A percentile compares a stretch with the other conserved stretches of the same genome.
Evolutionary conservation across 2,113 vertebrate genomes (phyloP).

Genomic region (Pseudonaja textilis): DNA sequence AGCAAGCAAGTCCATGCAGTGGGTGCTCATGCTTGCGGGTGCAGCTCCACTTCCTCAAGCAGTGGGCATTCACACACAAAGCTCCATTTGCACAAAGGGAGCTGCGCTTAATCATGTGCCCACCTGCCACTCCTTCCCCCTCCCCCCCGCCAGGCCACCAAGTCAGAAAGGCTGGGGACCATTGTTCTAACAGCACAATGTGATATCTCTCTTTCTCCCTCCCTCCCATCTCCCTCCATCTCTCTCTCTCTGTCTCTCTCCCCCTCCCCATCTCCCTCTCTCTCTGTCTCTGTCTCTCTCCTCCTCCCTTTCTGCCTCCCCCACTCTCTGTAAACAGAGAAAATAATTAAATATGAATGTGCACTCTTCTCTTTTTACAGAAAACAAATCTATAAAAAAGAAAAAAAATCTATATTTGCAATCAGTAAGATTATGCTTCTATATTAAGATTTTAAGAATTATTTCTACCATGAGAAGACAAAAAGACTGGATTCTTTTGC

Average conservation of each 20-base stretch:
- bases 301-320: too few species aligned
- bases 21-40: too few species aligned
- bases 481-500: not conserved
- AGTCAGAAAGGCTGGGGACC: not conserved
- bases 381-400: not conserved
- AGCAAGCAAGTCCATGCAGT: too few species aligned
- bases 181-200: not conserved
- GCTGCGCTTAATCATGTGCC: too few species aligned
- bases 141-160: not conserved
- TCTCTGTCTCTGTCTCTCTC: not conserved
- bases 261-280: too few species aligned
- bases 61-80: not conserved
- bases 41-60: not conserved
- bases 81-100: too few species aligned
- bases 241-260: too few species aligned
- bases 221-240: too few species aligned
- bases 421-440: not conserved
- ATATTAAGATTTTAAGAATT: not conserved
- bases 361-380: not conserved
- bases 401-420: not conserved
- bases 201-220: too few species aligned
- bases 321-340: not conserved
- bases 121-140: not conserved
- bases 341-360: not conserved
- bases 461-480: not conserved